These are phyloP conservation scores for Synergus japonicus DNA, from an alignment of 2,888 invertebrate genomes.

Conservation along the genomic window DNA sequence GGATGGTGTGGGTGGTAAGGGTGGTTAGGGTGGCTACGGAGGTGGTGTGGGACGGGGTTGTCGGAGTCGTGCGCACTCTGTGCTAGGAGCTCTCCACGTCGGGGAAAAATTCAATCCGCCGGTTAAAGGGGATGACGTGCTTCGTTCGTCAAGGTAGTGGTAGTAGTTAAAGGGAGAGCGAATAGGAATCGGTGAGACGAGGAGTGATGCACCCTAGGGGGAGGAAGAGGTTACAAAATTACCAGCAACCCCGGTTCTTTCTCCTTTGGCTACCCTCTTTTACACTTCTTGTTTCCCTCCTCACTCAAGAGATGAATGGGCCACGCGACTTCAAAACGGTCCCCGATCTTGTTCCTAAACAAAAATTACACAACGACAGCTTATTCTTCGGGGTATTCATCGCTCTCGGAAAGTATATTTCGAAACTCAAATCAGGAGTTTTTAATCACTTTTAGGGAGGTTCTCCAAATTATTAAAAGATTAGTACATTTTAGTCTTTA, in stretches of 20 bases:
- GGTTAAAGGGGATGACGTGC: constrained; percentile 73
- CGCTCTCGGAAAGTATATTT: no score
- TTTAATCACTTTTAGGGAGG: no score
- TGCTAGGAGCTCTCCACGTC: constrained; percentile 58
- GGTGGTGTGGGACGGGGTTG: constrained; percentile 52
- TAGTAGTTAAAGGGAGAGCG: constrained; percentile 53
- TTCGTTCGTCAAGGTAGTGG: constrained; percentile 54
- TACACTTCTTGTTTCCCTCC: constrained; percentile 46
- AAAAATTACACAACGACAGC: neutral
- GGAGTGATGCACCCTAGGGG: constrained; percentile 48
- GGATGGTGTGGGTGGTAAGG: constrained; percentile 43
- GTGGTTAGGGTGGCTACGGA: constrained; percentile 33
- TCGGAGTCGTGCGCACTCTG: constrained; percentile 67
- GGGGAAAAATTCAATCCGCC: constrained; percentile 73
- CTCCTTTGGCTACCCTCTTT: constrained; percentile 40
- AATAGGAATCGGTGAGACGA: constrained; percentile 42
- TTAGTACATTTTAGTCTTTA: no score
- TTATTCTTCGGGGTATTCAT: neutral
- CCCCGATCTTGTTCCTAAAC: constrained; percentile 23
- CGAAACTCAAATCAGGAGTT: no score
- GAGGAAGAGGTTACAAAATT: constrained; percentile 51
- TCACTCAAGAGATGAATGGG: constrained; percentile 48
- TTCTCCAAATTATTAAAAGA: no score
- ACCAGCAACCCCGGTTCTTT: constrained; percentile 45
- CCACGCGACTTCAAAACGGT: constrained; percentile 35